Percentiles rank a stretch among this genome's conserved stretches.
phyloP scores from a whole-genome alignment of 2,888 invertebrate genomes.

The Xestia ashworthii region DNA sequence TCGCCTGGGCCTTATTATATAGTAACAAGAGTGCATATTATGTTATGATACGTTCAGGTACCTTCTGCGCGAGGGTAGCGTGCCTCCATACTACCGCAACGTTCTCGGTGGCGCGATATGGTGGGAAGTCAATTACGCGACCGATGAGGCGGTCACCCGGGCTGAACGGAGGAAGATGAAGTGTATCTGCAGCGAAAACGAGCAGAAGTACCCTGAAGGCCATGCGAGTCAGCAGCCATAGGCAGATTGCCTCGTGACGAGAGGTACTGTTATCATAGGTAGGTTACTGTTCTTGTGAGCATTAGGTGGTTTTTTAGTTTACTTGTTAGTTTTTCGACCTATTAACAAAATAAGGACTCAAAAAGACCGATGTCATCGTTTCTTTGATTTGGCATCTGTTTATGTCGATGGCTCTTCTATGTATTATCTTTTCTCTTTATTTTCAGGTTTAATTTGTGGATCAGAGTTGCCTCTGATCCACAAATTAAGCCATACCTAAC shows the following conservation, averaged over 20 bases:
- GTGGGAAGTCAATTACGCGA: constrained; percentile 83
- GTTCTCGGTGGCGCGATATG: constrained; percentile 86
- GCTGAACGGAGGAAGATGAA: constrained; percentile 78
- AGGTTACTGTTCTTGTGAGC: constrained; percentile 22
- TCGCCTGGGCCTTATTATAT: background rate
- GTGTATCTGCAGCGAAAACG: constrained; percentile 75
- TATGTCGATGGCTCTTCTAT: too few species aligned
- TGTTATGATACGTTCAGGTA: constrained; percentile 53
- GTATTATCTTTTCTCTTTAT: too few species aligned
- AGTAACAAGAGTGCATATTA: background rate
- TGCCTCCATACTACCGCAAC: constrained; percentile 86
- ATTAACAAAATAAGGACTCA: background rate
- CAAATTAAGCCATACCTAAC: too few species aligned
- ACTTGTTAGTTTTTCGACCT: background rate
- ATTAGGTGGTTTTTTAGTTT: constrained; percentile 40
- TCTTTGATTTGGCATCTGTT: too few species aligned
- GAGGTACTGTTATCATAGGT: background rate
- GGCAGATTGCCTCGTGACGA: background rate
- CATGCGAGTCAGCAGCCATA: background rate
- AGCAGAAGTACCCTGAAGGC: constrained; percentile 46
- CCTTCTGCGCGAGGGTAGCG: constrained; percentile 81
- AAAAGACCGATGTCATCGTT: background rate
- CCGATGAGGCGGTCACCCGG: constrained; percentile 75
- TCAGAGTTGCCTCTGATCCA: too few species aligned
- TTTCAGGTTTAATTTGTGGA: too few species aligned